A percentile compares a stretch with the other conserved stretches of the same genome.
These are phyloP conservation scores for Plebejus anna DNA, from an alignment of 2,888 invertebrate species.

Conservation along the genomic window DNA sequence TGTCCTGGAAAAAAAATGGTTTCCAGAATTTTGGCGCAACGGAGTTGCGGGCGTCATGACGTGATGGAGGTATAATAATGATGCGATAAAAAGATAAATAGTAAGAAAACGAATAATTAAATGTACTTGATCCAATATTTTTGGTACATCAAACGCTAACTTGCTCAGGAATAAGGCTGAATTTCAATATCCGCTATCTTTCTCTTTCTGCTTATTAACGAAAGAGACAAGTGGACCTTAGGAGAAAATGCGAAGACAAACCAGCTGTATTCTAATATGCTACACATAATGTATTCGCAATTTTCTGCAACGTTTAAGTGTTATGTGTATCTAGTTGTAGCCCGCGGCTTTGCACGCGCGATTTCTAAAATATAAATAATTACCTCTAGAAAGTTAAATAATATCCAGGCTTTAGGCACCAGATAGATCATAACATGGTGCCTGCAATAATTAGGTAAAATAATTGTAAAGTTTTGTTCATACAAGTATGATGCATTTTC, in stretches of 20 bases:
- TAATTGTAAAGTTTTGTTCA: not conserved
- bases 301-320: constrained; percentile 1
- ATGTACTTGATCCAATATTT: too few species aligned
- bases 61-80: too few species aligned
- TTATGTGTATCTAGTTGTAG: constrained; percentile 2
- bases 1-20: too few species aligned
- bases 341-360: constrained; percentile 16
- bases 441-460: not conserved
- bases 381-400: constrained; percentile 16
- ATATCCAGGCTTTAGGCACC: not conserved
- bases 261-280: not conserved
- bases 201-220: not conserved
- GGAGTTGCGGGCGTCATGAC: too few species aligned
- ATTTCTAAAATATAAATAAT: constrained; percentile 22
- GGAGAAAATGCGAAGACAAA: not conserved
- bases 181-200: not conserved
- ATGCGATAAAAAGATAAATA: too few species aligned
- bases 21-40: too few species aligned
- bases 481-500: too few species aligned
- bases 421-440: constrained; percentile 4
- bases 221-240: not conserved
- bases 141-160: too few species aligned
- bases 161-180: too few species aligned
- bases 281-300: constrained; percentile 1
- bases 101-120: too few species aligned